Percentiles rank a stretch among this genome's conserved stretches.
Evolutionary conservation across 2,888 invertebrate genomes (phyloP).

Genomic region (Orthosia cruda): DNA sequence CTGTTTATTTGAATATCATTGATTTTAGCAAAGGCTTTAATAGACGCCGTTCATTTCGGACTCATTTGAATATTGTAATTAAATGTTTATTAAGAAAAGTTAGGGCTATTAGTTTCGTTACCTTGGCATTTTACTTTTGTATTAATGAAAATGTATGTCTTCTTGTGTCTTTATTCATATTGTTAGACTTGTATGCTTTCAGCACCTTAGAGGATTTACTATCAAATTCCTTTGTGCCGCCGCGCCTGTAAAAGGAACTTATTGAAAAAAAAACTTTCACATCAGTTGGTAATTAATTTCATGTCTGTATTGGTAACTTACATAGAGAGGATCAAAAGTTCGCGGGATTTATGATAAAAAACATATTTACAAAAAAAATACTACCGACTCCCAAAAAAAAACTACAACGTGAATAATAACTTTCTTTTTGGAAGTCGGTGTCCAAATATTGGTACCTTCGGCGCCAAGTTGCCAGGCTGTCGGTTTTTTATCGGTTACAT

Average conservation of each 20-base stretch:
- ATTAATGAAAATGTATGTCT: slow-evolving; percentile 40
- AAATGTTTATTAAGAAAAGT: slow-evolving; percentile 50
- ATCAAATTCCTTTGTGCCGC: slow-evolving; percentile 5
- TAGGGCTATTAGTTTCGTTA: slow-evolving; percentile 16
- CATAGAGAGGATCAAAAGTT: neutral
- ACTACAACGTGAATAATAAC: no score
- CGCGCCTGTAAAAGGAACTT: neutral
- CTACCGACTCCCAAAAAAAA: no score
- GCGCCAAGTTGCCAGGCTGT: no score
- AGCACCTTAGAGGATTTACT: neutral
- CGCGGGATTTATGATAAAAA: no score
- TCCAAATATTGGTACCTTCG: no score
- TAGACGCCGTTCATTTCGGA: slow-evolving; percentile 56
- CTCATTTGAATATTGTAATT: slow-evolving; percentile 66
- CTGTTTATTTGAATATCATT: no score
- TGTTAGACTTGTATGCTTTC: slow-evolving; percentile 7
- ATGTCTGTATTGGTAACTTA: neutral
- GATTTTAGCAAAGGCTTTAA: slow-evolving; percentile 62
- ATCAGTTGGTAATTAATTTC: neutral
- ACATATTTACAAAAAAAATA: no score
- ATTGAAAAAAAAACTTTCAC: neutral
- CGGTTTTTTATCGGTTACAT: no score
- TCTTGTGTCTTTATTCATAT: slow-evolving; percentile 8
- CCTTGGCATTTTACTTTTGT: slow-evolving; percentile 23
- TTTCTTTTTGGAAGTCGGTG: no score